Percentiles rank a stretch among this genome's conserved stretches.
phyloP scores from a whole-genome alignment of 1,140 invertebrate genomes.

The Protaetia brevitarsis region DNA sequence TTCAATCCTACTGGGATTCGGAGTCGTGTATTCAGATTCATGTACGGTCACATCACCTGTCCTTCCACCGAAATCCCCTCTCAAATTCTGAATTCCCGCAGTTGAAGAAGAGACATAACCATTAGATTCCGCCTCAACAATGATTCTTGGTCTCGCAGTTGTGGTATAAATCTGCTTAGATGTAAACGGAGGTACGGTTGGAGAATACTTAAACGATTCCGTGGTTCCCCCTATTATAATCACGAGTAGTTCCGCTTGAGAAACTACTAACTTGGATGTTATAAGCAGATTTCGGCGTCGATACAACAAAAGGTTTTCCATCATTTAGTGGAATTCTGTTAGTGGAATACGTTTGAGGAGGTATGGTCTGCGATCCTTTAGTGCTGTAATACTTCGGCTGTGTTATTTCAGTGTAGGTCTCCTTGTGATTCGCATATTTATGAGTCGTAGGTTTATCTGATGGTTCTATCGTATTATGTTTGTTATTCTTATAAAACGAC shows the following conservation, averaged over 20 bases:
- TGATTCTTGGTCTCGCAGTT: not conserved
- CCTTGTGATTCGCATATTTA: slow-evolving; percentile 41
- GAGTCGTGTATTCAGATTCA: no score
- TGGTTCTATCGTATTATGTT: slow-evolving; percentile 34
- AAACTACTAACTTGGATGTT: slow-evolving; percentile 23
- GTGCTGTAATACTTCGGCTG: slow-evolving; percentile 34
- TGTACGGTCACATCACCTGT: no score
- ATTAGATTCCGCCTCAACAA: not conserved
- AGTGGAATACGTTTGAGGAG: slow-evolving; percentile 26
- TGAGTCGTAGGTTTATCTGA: slow-evolving; percentile 31
- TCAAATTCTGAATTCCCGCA: no score
- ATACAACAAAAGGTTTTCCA: slow-evolving; percentile 39
- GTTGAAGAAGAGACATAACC: no score
- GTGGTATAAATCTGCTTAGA: not conserved
- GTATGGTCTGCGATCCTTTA: slow-evolving; percentile 24
- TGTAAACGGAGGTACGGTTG: slow-evolving; percentile 46
- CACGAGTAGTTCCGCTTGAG: not conserved
- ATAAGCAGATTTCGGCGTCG: slow-evolving; percentile 21
- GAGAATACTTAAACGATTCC: slow-evolving; percentile 45
- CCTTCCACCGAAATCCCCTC: no score
- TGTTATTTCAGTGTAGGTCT: slow-evolving; percentile 42
- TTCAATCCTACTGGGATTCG: no score
- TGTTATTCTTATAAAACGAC: slow-evolving; percentile 54
- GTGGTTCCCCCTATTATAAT: slow-evolving; percentile 33
- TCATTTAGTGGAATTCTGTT: slow-evolving; percentile 36